phyloP scores from a whole-genome alignment of 2,888 invertebrate species.

The Zele albiditarsus region DNA sequence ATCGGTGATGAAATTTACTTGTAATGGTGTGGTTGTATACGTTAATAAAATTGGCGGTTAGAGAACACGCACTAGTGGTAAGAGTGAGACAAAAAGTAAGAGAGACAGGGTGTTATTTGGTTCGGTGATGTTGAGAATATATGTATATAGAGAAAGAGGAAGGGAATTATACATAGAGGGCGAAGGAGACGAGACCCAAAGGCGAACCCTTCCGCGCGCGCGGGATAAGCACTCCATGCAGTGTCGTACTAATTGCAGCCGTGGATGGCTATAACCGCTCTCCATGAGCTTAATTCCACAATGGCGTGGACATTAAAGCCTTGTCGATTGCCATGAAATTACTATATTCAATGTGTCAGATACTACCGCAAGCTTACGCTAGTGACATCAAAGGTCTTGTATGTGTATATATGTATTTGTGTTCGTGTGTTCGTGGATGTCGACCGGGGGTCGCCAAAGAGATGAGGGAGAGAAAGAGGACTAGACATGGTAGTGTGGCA shows the following conservation, averaged over 20 bases:
- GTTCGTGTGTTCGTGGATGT: not conserved
- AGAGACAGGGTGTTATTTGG: conserved; percentile 1
- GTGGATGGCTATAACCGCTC: conserved; percentile 70
- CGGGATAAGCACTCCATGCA: conserved; percentile 66
- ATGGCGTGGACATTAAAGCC: conserved; percentile 57
- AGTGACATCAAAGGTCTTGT: conserved; percentile 61
- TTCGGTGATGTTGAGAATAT: not conserved
- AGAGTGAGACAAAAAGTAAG: conserved; percentile 19
- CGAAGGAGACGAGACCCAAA: conserved; percentile 40
- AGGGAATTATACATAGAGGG: conserved; percentile 18
- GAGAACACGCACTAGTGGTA: conserved; percentile 15
- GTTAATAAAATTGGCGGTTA: conserved; percentile 48
- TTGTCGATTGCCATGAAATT: conserved; percentile 7
- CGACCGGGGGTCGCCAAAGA: conserved; percentile 12
- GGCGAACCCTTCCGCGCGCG: conserved; percentile 54
- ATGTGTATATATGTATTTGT: not conserved
- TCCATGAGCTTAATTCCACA: conserved; percentile 66
- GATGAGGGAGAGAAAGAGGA: not conserved
- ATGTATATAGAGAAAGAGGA: conserved; percentile 27
- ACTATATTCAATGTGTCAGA: conserved; percentile 8
- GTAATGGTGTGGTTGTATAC: conserved; percentile 57
- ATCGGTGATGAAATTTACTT: conserved; percentile 62
- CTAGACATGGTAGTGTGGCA: conserved; percentile 54
- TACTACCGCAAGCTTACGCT: conserved; percentile 54
- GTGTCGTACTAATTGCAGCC: conserved; percentile 71